These are phyloP conservation scores for Papilio glaucus DNA, from an alignment of 1,140 invertebrate genomes.

Conservation along the genomic window DNA sequence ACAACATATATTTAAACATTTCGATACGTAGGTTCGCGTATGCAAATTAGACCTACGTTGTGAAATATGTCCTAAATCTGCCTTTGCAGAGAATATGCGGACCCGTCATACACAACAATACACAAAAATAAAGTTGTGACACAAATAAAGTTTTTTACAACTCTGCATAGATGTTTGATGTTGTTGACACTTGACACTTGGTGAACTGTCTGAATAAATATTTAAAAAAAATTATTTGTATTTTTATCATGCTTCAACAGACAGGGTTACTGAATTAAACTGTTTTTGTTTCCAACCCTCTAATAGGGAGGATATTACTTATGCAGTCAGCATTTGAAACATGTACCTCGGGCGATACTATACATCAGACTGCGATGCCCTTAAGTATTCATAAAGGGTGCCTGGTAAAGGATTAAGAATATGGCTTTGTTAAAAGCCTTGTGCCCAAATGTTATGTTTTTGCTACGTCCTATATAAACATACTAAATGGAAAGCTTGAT, in stretches of 20 bases:
- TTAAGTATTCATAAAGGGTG: slow-evolving; percentile 33
- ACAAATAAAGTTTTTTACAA: too few relatives aligned
- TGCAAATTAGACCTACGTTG: too few relatives aligned
- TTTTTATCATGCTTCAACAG: not conserved
- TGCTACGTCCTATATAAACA: not conserved
- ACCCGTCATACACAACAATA: too few relatives aligned
- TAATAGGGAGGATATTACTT: slow-evolving; percentile 31
- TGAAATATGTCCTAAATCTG: too few relatives aligned
- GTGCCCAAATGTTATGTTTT: not conserved
- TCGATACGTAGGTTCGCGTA: too few relatives aligned
- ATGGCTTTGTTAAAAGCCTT: slow-evolving; percentile 20
- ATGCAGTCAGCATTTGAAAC: slow-evolving; percentile 33
- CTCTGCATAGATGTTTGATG: too few relatives aligned
- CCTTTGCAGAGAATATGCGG: too few relatives aligned
- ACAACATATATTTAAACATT: too few relatives aligned
- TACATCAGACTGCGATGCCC: slow-evolving; percentile 7
- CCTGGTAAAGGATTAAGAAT: slow-evolving; percentile 35
- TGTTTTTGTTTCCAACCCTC: slow-evolving; percentile 26
- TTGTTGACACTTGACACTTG: not conserved
- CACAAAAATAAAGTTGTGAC: too few relatives aligned
- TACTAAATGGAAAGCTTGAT: not conserved
- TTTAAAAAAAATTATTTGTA: not conserved
- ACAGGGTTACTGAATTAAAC: not conserved
- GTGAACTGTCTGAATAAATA: not conserved
- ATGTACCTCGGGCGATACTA: slow-evolving; percentile 29